A percentile compares a stretch with the other conserved stretches of the same genome.
Evolutionary conservation across 2,888 invertebrate genomes (phyloP).

Genomic region (Athrips mouffetella): DNA sequence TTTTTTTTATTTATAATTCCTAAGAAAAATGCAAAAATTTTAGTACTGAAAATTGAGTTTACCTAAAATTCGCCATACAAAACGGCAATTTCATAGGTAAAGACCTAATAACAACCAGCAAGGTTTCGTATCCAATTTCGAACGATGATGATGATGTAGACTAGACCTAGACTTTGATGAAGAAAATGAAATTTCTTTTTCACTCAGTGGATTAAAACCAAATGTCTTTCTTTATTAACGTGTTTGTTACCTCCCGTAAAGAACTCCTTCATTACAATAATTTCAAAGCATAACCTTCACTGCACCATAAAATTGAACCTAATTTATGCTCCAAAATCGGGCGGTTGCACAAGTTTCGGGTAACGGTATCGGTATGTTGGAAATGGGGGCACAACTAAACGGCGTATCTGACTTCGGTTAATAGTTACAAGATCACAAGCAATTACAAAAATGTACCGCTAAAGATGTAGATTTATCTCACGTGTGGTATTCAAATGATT

Average conservation of each 20-base stretch:
- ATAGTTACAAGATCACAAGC: constrained; percentile 38
- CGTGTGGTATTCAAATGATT: background rate
- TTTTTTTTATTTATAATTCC: no score
- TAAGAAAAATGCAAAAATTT: no score
- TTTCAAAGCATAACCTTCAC: background rate
- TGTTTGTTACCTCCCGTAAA: background rate
- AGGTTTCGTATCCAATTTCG: no score
- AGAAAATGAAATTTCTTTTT: no score
- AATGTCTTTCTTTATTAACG: no score
- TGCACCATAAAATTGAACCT: constrained; percentile 22
- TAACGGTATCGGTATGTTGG: constrained; percentile 41
- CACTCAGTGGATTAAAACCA: no score
- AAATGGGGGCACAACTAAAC: constrained; percentile 46
- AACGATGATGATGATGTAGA: no score
- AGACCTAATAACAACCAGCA: no score
- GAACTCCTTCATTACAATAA: background rate
- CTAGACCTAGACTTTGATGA: no score
- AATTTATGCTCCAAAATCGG: constrained; percentile 24
- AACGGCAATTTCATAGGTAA: no score
- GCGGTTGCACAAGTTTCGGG: constrained; percentile 37
- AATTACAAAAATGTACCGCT: constrained; percentile 21
- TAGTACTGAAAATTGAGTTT: no score
- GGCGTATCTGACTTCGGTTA: constrained; percentile 31
- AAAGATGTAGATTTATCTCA: background rate
- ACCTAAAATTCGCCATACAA: no score